Evolutionary conservation across 2,888 invertebrate species (phyloP), one percentile per base, ranked within the genome.

Genomic region (Ormyrus thymus): DNA sequence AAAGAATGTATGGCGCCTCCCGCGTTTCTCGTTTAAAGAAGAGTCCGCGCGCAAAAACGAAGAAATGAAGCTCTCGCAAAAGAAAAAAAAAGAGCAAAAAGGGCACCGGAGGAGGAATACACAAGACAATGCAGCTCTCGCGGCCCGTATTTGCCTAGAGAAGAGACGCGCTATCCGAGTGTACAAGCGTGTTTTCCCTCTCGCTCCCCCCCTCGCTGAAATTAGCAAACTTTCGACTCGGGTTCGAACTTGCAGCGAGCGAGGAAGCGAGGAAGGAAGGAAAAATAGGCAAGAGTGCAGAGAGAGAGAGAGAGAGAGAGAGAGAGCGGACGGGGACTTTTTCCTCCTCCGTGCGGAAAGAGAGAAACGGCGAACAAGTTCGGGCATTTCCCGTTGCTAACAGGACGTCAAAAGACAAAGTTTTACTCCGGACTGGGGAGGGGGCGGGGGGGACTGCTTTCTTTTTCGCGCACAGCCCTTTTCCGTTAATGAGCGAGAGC

Each of bases 171-270:
- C 11, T 50, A 70, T 69, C 64, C 69, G 13, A 64, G 76, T 73
- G 70, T 53, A 65, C 15, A 11, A 29, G 61, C 65, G 65, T 29
- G 56, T 71, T 59, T 77, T 51, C 56, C 66, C 43, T n/a, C 50
- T 65, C 48, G 74, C 78, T 75, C 69, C 62, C 68, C 58, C 51
- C 7, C 68, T 53, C 15, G 61, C 65, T 73, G 65, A 82, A 82
- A 82, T 82, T 82, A 82, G 79, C 76, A 81, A 82, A 82, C 78
- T 82, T 82, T 81, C 64, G 65, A 69, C 75, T 68, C 62, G 55
- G 29, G 81, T 66, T 76, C 71, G 73, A 76, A 73, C 76, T 81
- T 71, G 62, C 29, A 29, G 29, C 74, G 13, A 58, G 61, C 55
- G 58, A 55, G 61, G 55, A 71, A 29, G 29, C 74, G 13, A 58